These are phyloP conservation scores for Psilopsiagon aurifrons DNA, from an alignment of 2,113 vertebrate genomes.

Conservation along the genomic window DNA sequence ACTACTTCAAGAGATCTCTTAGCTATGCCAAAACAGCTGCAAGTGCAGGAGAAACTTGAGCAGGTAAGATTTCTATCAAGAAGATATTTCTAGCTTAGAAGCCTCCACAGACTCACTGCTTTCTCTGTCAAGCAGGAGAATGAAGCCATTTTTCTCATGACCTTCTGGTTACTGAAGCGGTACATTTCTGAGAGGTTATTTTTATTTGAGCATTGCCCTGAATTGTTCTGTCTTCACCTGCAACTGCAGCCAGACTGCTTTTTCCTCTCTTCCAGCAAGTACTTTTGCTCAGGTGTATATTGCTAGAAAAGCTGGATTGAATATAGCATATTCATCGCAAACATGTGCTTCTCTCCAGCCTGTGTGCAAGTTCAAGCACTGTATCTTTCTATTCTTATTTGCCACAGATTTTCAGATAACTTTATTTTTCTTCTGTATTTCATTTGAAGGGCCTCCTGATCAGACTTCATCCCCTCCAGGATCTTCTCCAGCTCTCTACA, in stretches of 20 bases:
- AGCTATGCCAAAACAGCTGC: conserved; percentile 1
- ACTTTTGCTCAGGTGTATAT: not conserved
- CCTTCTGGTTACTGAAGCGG: not conserved
- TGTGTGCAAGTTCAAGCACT: not conserved
- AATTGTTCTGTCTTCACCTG: not conserved
- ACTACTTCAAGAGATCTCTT: not conserved
- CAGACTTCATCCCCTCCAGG: rapidly evolving
- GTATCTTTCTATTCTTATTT: not conserved
- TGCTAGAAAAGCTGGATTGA: not conserved
- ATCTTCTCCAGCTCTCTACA: not conserved
- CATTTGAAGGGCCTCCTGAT: not conserved
- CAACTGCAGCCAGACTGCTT: not conserved
- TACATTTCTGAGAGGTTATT: not conserved
- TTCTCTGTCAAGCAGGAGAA: not conserved
- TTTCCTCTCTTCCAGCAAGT: not conserved
- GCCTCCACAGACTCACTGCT: not conserved
- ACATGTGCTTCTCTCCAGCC: not conserved
- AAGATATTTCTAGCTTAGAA: conserved; percentile 7
- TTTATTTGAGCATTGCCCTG: not conserved
- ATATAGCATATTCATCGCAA: not conserved
- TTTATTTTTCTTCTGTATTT: not conserved
- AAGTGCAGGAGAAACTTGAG: conserved; percentile 29
- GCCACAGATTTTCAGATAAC: not conserved
- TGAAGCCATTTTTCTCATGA: not conserved
- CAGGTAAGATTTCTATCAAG: not conserved